phyloP scores from a whole-genome alignment of 2,113 vertebrate genomes.

The Hippotragus niger region DNA sequence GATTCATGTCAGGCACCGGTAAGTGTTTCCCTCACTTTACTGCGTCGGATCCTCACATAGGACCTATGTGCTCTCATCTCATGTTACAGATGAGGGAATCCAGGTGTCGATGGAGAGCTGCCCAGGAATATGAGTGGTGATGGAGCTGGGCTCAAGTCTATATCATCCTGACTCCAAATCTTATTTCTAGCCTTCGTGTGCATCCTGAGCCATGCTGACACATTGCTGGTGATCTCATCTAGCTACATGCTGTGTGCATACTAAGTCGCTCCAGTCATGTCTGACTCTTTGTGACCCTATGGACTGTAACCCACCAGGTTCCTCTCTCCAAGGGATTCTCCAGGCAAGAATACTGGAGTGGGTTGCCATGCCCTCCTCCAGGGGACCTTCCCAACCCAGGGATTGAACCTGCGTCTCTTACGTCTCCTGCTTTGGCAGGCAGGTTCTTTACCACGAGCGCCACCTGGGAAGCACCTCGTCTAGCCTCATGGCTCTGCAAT shows the following conservation, averaged over 20 bases:
- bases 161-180: background rate
- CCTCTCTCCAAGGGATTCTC: background rate
- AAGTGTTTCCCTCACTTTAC: background rate
- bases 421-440: background rate
- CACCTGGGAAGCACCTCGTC: background rate
- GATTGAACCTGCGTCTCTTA: background rate
- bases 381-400: background rate
- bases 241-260: background rate
- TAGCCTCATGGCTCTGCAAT: background rate
- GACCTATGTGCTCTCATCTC: fast-evolving
- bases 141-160: background rate
- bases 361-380: background rate
- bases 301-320: background rate
- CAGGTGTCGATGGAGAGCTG: background rate
- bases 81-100: background rate
- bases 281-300: background rate
- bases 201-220: background rate
- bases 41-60: background rate
- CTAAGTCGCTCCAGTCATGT: background rate
- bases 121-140: background rate
- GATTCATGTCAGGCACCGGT: background rate
- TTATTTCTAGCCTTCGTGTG: background rate
- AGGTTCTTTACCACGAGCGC: background rate
- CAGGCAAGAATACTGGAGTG: background rate
- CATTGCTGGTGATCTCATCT: background rate